Evolutionary conservation across 2,797 vertebrate genomes (phyloP).

Genomic region (Coilia nasus): DNA sequence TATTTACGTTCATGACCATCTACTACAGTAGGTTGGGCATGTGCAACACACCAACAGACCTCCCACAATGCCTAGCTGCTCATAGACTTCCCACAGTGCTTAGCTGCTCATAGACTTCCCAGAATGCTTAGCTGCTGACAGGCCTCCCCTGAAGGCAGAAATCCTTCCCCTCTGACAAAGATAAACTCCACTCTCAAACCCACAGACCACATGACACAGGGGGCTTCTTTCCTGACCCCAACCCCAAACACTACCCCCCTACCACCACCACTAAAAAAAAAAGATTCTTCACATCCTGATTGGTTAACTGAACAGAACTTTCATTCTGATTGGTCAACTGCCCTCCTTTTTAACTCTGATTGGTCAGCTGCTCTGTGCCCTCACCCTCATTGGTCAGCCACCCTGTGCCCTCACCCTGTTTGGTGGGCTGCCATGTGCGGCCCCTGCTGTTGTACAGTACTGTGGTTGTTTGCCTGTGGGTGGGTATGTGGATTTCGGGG

Average conservation of each 20-base stretch:
- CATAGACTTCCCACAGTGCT: conserved; percentile 52
- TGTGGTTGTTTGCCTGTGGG: conserved; percentile 78
- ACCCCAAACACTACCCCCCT: background rate
- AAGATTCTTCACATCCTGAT: background rate
- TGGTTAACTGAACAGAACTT: background rate
- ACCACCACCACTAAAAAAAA: background rate
- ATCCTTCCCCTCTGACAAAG: conserved; percentile 67
- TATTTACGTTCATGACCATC: background rate
- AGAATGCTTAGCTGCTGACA: conserved; percentile 50
- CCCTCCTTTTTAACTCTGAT: background rate
- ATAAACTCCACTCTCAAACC: conserved; percentile 53
- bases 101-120: conserved; percentile 42
- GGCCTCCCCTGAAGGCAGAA: conserved; percentile 73
- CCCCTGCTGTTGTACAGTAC: background rate
- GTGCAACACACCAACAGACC: conserved; percentile 28
- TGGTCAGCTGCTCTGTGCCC: too few relatives aligned
- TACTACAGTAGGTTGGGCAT: background rate
- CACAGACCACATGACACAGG: conserved; percentile 10
- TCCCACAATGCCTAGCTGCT: conserved; percentile 48
- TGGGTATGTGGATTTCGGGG: conserved; percentile 76
- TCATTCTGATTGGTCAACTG: background rate
- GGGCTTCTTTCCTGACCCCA: background rate
- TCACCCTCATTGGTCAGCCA: background rate
- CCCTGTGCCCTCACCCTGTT: background rate
- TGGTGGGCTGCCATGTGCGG: background rate